Evolutionary conservation across 30 jellyfish, hydroid and myxozoan genomes (phyloP).

Genomic region (Mastigias papua): DNA sequence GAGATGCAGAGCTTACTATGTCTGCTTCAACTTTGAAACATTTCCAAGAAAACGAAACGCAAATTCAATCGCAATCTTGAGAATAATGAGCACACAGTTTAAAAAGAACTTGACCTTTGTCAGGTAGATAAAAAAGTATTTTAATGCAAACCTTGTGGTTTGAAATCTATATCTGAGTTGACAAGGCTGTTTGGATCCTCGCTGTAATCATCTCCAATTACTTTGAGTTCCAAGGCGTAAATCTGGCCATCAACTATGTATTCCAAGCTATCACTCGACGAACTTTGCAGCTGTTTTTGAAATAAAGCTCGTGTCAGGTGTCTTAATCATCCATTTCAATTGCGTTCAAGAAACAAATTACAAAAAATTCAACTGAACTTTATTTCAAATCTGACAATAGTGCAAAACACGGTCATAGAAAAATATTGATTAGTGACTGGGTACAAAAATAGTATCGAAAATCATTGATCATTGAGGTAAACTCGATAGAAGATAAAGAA

Average conservation of each 20-base stretch:
- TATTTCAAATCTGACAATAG: background rate
- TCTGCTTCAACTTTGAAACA: no score
- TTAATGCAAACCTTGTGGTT: constrained; percentile 86
- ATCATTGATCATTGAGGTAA: no score
- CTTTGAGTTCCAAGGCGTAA: constrained; percentile 89
- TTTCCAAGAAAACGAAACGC: no score
- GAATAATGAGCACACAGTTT: no score
- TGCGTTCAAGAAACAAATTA: background rate
- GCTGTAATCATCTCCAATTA: constrained; percentile 66
- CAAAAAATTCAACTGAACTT: background rate
- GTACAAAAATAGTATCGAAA: no score
- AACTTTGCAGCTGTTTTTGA: constrained; percentile 83
- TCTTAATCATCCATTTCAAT: background rate
- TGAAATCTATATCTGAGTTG: constrained; percentile 66
- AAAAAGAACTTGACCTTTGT: no score
- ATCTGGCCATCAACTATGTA: constrained; percentile 97
- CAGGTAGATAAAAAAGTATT: background rate
- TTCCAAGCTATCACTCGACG: constrained; percentile 94
- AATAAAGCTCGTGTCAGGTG: background rate
- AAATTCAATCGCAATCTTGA: no score
- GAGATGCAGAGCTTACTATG: no score
- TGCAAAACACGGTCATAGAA: no score
- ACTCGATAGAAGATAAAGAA: no score
- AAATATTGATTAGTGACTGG: no score
- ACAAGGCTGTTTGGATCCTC: constrained; percentile 63